These are phyloP conservation scores for Pygathrix nemaeus DNA, from an alignment of 2,113 vertebrate genomes.

Conservation along the genomic window DNA sequence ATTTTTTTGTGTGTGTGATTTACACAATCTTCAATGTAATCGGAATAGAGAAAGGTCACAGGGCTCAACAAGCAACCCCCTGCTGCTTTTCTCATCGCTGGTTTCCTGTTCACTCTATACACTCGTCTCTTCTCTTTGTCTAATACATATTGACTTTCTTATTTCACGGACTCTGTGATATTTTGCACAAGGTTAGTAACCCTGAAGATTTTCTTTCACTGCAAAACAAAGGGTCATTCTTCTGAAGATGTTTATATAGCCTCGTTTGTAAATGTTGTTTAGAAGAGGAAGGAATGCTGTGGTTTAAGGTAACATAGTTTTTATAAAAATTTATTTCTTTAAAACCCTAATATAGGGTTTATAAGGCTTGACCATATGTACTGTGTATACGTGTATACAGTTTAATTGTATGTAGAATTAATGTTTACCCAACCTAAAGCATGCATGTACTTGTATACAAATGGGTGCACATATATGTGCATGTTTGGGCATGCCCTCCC, in stretches of 20 bases:
- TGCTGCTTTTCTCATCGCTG: constrained; percentile 72
- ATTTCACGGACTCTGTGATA: constrained; percentile 78
- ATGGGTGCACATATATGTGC: background rate
- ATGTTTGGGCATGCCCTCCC: background rate
- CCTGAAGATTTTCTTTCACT: constrained; percentile 76
- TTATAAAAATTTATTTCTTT: background rate
- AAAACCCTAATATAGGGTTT: background rate
- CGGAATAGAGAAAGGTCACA: constrained; percentile 78
- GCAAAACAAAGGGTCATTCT: constrained; percentile 61
- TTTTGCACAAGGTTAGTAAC: constrained; percentile 74
- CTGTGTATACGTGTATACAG: background rate
- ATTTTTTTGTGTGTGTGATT: background rate
- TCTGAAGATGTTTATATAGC: constrained; percentile 64
- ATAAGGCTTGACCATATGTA: background rate
- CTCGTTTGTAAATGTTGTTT: constrained; percentile 61
- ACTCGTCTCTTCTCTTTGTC: constrained; percentile 67
- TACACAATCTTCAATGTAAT: constrained; percentile 73
- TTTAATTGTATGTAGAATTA: background rate
- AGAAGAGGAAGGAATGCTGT: constrained; percentile 21
- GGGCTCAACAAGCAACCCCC: constrained; percentile 65
- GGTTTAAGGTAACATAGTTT: constrained; percentile 12
- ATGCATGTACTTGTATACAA: background rate
- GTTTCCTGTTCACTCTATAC: constrained; percentile 57
- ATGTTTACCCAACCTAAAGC: background rate
- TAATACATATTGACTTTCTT: constrained; percentile 81